Evolutionary conservation across 1,140 invertebrate species (phyloP).

Genomic region (Pectinophora gossypiella): DNA sequence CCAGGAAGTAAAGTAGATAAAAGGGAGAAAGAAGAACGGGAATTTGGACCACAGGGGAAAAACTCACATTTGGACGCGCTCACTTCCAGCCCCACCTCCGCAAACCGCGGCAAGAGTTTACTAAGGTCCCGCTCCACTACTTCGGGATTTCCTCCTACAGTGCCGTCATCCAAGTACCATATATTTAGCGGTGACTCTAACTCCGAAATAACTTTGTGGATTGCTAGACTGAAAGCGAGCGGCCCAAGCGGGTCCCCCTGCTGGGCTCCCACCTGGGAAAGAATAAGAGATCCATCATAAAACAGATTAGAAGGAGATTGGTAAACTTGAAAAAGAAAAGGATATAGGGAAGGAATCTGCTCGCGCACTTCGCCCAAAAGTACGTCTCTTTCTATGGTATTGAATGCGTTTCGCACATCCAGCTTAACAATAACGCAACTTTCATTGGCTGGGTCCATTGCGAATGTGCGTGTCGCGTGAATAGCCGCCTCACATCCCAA

Average conservation of each 20-base stretch:
- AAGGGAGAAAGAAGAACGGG: not conserved
- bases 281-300: not conserved
- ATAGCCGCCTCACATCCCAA: not conserved
- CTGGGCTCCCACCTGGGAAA: not conserved
- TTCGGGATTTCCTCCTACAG: not conserved
- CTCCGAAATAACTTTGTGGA: not conserved
- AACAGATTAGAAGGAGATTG: slow-evolving; percentile 2
- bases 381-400: slow-evolving; percentile 1
- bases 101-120: not conserved
- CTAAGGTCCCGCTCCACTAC: not conserved
- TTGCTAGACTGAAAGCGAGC: slow-evolving; percentile 2
- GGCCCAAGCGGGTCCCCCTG: slow-evolving; percentile 7
- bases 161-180: slow-evolving; percentile 7
- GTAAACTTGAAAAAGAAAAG: slow-evolving; percentile 1
- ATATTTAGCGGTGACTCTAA: not conserved
- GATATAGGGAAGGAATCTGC: not conserved
- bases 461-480: not conserved
- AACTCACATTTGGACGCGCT: slow-evolving; percentile 3
- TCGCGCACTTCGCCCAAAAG: not conserved
- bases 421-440: not conserved
- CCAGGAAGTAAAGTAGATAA: not conserved
- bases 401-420: slow-evolving; percentile 4
- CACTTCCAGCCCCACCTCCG: not conserved
- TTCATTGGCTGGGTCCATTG: not conserved
- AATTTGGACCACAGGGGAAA: not conserved